phyloP scores from a whole-genome alignment of 2,888 invertebrate species.

The Spisula subtruncata region DNA sequence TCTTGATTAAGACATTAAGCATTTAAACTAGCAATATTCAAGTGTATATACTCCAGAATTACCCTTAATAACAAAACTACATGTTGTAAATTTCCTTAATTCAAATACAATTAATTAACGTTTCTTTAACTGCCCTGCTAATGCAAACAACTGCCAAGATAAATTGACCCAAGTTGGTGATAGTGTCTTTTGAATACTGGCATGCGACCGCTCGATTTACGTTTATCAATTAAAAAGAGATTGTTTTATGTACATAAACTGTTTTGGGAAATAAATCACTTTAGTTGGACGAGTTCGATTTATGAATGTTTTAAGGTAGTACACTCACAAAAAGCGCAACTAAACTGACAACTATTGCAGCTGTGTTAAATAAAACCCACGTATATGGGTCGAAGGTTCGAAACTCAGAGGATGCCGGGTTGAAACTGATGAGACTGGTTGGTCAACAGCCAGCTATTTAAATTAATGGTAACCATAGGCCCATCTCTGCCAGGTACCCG shows the following conservation, averaged over 20 bases:
- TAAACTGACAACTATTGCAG: no score
- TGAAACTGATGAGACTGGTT: no score
- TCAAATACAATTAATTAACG: constrained; percentile 47
- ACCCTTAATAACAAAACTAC: constrained; percentile 14
- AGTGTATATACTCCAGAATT: neutral
- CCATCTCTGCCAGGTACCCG: no score
- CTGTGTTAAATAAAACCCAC: no score
- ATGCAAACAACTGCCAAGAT: constrained; percentile 49
- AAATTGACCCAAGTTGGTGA: constrained; percentile 41
- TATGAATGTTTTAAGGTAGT: neutral
- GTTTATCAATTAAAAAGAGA: constrained; percentile 46
- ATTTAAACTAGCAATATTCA: constrained; percentile 18
- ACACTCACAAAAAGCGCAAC: neutral
- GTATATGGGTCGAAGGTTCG: no score
- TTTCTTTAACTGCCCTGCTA: constrained; percentile 29
- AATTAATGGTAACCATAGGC: no score
- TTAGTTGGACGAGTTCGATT: constrained; percentile 22
- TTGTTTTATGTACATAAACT: constrained; percentile 24
- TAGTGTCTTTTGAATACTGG: constrained; percentile 30
- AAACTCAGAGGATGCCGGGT: no score
- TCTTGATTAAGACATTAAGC: constrained; percentile 10
- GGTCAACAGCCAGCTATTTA: no score
- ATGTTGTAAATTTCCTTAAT: constrained; percentile 37
- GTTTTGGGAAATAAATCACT: constrained; percentile 6
- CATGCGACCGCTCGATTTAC: constrained; percentile 48